These are phyloP conservation scores for Nudaria mundana DNA, from an alignment of 2,888 invertebrate species.

Conservation along the genomic window DNA sequence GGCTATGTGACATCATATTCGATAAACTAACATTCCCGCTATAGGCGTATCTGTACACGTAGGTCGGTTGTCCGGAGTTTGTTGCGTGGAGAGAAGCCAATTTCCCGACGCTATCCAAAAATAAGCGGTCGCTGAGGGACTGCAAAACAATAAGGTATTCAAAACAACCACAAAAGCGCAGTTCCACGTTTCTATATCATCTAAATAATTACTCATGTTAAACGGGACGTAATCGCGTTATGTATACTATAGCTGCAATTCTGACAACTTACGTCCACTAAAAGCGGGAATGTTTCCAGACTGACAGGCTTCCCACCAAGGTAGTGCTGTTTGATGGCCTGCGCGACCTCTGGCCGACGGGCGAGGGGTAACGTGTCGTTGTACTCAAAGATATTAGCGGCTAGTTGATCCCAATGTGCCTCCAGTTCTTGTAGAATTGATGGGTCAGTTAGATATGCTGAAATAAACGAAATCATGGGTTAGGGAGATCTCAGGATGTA, in stretches of 20 bases:
- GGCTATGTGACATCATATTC: slow-evolving; percentile 64
- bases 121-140: slow-evolving; percentile 83
- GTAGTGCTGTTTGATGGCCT: slow-evolving; percentile 79
- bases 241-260: too few relatives aligned
- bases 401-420: slow-evolving; percentile 81
- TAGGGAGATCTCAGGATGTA: not conserved
- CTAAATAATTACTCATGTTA: too few relatives aligned
- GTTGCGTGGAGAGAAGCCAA: slow-evolving; percentile 78
- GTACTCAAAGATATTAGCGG: slow-evolving; percentile 83
- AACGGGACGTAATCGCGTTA: too few relatives aligned
- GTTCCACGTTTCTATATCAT: too few relatives aligned
- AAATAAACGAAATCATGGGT: too few relatives aligned
- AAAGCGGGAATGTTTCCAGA: slow-evolving; percentile 59
- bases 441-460: slow-evolving; percentile 59
- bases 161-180: too few relatives aligned
- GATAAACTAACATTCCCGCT: slow-evolving; percentile 77
- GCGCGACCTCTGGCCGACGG: slow-evolving; percentile 65
- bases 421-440: slow-evolving; percentile 75
- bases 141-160: slow-evolving; percentile 30
- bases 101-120: slow-evolving; percentile 78
- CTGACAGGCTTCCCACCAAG: slow-evolving; percentile 75
- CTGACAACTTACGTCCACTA: slow-evolving; percentile 59
- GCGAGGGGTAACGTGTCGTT: slow-evolving; percentile 78
- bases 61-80: slow-evolving; percentile 77
- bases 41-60: slow-evolving; percentile 81